phyloP scores from a whole-genome alignment of 2,797 vertebrate species.

The Clarias platycephalus region DNA sequence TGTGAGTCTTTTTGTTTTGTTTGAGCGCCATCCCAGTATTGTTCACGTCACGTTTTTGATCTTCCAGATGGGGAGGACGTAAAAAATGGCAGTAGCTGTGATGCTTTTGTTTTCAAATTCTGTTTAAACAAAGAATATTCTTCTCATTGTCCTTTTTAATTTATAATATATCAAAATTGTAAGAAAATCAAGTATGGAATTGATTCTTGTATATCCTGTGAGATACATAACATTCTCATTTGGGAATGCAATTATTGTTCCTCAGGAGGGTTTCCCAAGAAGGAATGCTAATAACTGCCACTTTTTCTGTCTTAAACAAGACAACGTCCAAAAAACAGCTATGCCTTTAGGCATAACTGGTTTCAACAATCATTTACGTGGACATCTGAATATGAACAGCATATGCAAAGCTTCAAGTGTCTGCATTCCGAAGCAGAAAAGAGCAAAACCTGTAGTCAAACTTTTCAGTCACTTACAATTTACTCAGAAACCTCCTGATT shows the following conservation, averaged over 20 bases:
- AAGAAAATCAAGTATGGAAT: constrained; percentile 22
- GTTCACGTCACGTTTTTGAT: constrained; percentile 18
- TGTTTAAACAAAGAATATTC: neutral
- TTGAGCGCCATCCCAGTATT: constrained; percentile 24
- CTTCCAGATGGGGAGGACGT: constrained; percentile 17
- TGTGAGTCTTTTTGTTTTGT: constrained; percentile 69
- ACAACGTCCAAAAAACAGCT: neutral
- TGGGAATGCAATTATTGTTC: constrained; percentile 5
- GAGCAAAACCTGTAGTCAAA: neutral
- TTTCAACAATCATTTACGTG: constrained; percentile 3
- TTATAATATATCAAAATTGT: neutral
- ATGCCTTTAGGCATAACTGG: constrained; percentile 11
- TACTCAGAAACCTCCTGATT: neutral
- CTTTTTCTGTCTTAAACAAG: neutral
- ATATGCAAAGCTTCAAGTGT: neutral
- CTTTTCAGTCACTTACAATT: neutral
- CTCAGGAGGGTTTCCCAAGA: neutral
- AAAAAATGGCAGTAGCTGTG: constrained; percentile 14
- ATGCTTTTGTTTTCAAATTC: neutral
- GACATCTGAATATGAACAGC: constrained; percentile 13
- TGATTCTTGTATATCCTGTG: neutral
- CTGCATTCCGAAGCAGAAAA: neutral
- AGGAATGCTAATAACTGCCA: neutral
- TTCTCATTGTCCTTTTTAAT: neutral
- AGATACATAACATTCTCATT: neutral